Percentiles rank a stretch among this genome's conserved stretches.
These are phyloP conservation scores for Sorex araneus DNA, from an alignment of 2,113 vertebrate species.

Conservation along the genomic window DNA sequence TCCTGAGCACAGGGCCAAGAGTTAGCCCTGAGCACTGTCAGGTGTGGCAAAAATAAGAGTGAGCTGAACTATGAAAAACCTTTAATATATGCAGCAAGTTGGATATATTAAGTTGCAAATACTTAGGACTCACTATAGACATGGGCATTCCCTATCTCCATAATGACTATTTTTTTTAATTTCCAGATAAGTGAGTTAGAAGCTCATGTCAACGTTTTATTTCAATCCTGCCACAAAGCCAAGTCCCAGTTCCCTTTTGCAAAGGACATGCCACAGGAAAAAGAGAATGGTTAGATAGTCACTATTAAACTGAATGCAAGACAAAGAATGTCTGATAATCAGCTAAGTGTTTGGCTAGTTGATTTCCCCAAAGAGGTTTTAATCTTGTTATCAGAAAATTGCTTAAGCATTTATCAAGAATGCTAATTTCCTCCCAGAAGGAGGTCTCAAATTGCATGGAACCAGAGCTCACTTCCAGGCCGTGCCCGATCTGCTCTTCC, in stretches of 20 bases:
- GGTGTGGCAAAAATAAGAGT: too few species aligned
- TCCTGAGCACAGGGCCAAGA: too few species aligned
- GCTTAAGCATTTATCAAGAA: conserved; percentile 71
- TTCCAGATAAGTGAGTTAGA: conserved; percentile 24
- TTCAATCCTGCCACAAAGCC: conserved; percentile 58
- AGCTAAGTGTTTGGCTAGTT: conserved; percentile 65
- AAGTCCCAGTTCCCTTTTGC: conserved; percentile 31
- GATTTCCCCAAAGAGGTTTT: conserved; percentile 80
- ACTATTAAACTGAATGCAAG: conserved; percentile 66
- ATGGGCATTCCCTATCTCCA: neutral
- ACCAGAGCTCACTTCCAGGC: conserved; percentile 18
- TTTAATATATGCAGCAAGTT: neutral
- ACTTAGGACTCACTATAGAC: neutral
- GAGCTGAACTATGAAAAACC: neutral
- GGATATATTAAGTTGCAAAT: neutral
- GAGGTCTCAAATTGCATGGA: neutral
- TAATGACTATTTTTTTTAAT: neutral
- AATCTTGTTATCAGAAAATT: conserved; percentile 83
- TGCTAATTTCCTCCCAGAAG: conserved; percentile 72
- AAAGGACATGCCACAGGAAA: conserved; percentile 20
- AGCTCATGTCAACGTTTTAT: conserved; percentile 18
- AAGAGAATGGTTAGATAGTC: conserved; percentile 50
- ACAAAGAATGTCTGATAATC: conserved; percentile 74
- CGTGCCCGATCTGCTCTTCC: neutral
- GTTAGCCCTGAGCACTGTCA: too few species aligned